A percentile compares a stretch with the other conserved stretches of the same genome.
phyloP scores from a whole-genome alignment of 2,113 vertebrate genomes.

The Promerops cafer region DNA sequence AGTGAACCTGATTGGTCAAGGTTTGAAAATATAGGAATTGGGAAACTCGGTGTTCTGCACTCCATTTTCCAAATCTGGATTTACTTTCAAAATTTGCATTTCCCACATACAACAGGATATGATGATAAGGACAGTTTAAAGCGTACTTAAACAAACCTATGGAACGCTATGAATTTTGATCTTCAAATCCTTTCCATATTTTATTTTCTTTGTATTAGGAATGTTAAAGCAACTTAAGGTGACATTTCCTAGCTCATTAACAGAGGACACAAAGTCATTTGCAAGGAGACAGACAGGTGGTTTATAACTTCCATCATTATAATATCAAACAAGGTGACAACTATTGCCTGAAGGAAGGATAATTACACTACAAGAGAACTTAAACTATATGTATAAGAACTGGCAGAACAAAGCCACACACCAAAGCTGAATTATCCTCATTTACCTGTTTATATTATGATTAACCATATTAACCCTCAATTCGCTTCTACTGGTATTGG shows the following conservation, averaged over 20 bases:
- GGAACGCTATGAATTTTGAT: not conserved
- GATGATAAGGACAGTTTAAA: not conserved
- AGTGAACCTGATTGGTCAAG: not conserved
- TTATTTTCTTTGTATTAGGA: not conserved
- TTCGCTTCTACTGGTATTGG: not conserved
- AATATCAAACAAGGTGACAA: not conserved
- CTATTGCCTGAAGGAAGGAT: constrained; percentile 1
- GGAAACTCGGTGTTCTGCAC: not conserved
- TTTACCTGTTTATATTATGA: not conserved
- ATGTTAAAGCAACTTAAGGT: not conserved
- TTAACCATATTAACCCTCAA: not conserved
- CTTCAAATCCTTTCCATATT: not conserved
- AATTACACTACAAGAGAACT: not conserved
- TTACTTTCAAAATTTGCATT: not conserved
- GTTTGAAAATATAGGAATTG: not conserved
- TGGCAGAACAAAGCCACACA: not conserved
- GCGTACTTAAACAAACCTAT: not conserved
- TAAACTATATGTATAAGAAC: not conserved
- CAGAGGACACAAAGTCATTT: constrained; percentile 17
- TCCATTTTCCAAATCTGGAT: not conserved
- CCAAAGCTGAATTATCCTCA: not conserved
- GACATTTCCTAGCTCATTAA: constrained; percentile 32
- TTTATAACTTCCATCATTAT: constrained; percentile 26
- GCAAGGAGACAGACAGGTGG: constrained; percentile 19
- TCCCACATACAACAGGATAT: not conserved